Evolutionary conservation across 2,113 vertebrate genomes (phyloP).

Genomic region (Scatophagus argus): DNA sequence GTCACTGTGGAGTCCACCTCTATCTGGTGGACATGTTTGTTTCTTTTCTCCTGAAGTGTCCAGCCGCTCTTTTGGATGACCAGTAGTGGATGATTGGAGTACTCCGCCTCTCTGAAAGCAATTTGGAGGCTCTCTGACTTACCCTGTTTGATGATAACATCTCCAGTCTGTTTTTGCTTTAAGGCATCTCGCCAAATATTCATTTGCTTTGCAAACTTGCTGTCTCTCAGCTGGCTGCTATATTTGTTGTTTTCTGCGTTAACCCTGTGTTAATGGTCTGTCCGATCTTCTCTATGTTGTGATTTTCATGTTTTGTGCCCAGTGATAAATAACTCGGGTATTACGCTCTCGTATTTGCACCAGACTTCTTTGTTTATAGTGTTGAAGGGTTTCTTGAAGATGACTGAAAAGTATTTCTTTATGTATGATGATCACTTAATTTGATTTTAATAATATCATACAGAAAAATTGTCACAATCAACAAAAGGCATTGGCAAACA

Average conservation of each 20-base stretch:
- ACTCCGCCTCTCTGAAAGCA: constrained; percentile 15
- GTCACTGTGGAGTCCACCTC: constrained; percentile 15
- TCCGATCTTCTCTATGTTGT: constrained; percentile 11
- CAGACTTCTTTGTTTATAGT: not conserved
- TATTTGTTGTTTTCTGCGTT: constrained; percentile 43
- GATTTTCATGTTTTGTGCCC: constrained; percentile 1
- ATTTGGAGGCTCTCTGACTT: constrained; percentile 19
- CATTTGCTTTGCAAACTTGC: constrained; percentile 37
- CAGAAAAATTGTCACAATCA: not conserved
- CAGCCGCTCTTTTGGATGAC: not conserved
- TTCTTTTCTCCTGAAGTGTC: not conserved
- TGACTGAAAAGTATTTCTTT: not conserved
- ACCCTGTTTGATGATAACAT: constrained; percentile 16
- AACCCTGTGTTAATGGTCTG: constrained; percentile 31
- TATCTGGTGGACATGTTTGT: not conserved
- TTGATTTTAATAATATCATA: constrained; percentile 14
- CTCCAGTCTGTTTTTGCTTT: constrained; percentile 24
- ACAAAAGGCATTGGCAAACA: constrained; percentile 3
- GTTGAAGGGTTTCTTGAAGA: constrained; percentile 1
- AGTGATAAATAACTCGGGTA: not conserved
- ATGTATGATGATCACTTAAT: not conserved
- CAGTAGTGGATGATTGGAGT: not conserved
- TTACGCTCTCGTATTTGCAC: not conserved
- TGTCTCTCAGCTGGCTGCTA: constrained; percentile 33
- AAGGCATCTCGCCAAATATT: constrained; percentile 33